Conservation (phyloP, 2,888 invertebrate genomes). For the Patella ulyssiponensis region DNA sequence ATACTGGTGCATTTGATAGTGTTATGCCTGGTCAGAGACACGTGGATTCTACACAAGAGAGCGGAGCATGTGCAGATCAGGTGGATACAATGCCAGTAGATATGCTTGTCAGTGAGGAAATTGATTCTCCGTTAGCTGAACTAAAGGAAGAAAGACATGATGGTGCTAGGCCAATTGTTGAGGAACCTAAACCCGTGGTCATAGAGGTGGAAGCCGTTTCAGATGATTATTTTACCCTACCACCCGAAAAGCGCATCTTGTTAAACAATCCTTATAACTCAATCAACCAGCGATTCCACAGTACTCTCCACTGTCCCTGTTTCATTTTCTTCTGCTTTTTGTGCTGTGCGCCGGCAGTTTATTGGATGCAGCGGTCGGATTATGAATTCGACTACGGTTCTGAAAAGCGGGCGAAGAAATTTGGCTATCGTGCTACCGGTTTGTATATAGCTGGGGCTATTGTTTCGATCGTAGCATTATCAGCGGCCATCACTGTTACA, state of each 20-base stretch:
- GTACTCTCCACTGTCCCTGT: slow-evolving; percentile 52
- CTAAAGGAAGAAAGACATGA: background rate
- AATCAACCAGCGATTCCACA: slow-evolving; percentile 51
- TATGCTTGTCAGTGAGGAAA: background rate
- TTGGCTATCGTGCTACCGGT: slow-evolving; percentile 42
- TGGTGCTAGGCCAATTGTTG: background rate
- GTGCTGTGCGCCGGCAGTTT: slow-evolving; percentile 54
- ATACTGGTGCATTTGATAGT: background rate
- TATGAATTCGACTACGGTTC: slow-evolving; percentile 47
- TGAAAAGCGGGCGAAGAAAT: slow-evolving; percentile 35
- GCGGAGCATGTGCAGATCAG: slow-evolving; percentile 1
- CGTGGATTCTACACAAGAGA: background rate
- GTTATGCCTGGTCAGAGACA: background rate
- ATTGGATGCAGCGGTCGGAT: slow-evolving; percentile 52
- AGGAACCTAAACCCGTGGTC: background rate
- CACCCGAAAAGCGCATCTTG: slow-evolving; percentile 14
- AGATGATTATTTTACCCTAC: background rate
- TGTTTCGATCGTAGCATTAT: slow-evolving; percentile 40
- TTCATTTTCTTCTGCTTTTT: slow-evolving; percentile 57
- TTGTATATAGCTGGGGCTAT: slow-evolving; percentile 46
- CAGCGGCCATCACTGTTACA: slow-evolving; percentile 30
- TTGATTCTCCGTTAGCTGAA: slow-evolving; percentile 13
- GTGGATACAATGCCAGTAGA: background rate
- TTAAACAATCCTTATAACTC: slow-evolving; percentile 50
- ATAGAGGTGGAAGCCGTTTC: background rate